These are phyloP conservation scores for Epizoanthus ramosus DNA, from an alignment of 92 coral and sea anemone species.

Conservation along the genomic window DNA sequence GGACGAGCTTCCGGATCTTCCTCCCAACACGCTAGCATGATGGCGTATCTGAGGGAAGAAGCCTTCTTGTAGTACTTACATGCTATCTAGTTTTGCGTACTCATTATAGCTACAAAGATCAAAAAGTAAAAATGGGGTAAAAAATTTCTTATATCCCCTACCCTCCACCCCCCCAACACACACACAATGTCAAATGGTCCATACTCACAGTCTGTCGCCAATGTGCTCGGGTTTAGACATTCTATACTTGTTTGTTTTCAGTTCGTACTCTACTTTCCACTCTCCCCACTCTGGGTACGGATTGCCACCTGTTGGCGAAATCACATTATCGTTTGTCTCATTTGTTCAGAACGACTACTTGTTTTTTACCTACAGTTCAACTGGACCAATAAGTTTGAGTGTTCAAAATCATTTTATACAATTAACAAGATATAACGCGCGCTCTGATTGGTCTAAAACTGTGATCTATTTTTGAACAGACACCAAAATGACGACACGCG, in stretches of 20 bases:
- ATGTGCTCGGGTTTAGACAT: neutral
- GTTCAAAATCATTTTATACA: too few relatives aligned
- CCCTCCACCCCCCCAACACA: neutral
- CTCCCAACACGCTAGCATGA: neutral
- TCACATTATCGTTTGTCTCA: too few relatives aligned
- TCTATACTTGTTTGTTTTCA: neutral
- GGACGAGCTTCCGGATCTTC: neutral
- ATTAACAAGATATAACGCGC: too few relatives aligned
- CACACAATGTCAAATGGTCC: neutral
- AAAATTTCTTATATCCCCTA: neutral
- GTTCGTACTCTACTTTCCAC: neutral
- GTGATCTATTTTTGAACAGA: too few relatives aligned
- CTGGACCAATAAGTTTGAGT: too few relatives aligned
- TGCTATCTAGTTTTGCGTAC: neutral
- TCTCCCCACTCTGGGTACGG: neutral
- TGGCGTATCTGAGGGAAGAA: neutral
- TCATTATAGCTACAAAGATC: neutral
- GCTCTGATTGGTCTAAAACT: too few relatives aligned
- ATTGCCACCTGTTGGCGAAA: neutral
- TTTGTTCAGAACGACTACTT: too few relatives aligned
- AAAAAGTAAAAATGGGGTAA: too few relatives aligned
- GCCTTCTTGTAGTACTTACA: neutral
- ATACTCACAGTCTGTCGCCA: neutral
- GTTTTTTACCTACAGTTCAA: too few relatives aligned
- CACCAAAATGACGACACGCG: too few relatives aligned